Evolutionary conservation across 2,113 vertebrate genomes (phyloP), one percentile per base, ranked within the genome.

Genomic region (Sarotherodon lohbergeri): DNA sequence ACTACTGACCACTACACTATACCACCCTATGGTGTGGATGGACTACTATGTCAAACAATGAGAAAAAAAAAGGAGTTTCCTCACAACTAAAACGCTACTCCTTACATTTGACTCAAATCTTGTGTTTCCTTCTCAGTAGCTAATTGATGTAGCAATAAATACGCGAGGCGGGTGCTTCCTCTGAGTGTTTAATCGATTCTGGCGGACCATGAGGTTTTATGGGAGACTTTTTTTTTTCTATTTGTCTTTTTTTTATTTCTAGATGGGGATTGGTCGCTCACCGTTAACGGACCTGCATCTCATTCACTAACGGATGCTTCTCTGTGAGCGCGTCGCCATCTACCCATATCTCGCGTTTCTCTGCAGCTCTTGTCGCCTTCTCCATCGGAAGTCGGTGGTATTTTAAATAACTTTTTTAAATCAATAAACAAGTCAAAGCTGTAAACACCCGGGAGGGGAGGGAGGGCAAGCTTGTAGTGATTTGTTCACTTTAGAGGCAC

Each of bases 371-470:
- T 89, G 89, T 76, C 17, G 56, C 86, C 84, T 89, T 92, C 90
- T 90, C 32, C 2, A n/a, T 71, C 54, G 19, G 17, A 48, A 66
- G 41, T 68, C 29, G 24, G 36, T 57, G 34, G 50, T 39, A 84
- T 17, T 36, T 43, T 43, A 46, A 43, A 71, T 6, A 27, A 17
- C 52, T 52, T 81, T 43, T n/a, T 87, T 3, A 29, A 76, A 50
- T 29, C 16, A 84, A 93, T 94, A 95, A 94, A 95, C 96, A 96
- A 96, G 96, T 97, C 96, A 96, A 96, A 97, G 96, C 95, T 97
- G 95, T 93, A 92, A 89, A 93, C 17, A 27, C 2, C 13, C 4
- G 9, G 29, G 39, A 4, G 57, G 57, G 34, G 63, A 22, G 79
- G 87, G 86, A 87, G 91, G 92, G 93, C 96, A 95, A 95, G 94